These are phyloP conservation scores for Pherbina coryleti DNA, from an alignment of 2,888 invertebrate species.

Conservation along the genomic window DNA sequence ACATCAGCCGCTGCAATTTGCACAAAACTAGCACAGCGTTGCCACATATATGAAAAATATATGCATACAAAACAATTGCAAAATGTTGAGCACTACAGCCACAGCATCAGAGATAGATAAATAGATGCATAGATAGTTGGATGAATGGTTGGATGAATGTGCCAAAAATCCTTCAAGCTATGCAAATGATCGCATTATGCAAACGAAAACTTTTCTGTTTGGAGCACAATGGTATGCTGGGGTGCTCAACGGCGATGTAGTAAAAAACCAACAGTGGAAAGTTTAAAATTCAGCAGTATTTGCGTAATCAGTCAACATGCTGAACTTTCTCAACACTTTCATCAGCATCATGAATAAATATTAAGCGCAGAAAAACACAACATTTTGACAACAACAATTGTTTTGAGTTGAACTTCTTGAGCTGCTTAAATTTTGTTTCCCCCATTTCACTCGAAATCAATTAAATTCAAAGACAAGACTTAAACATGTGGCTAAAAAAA, in stretches of 20 bases:
- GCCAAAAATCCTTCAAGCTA: neutral
- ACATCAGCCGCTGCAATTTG: too few relatives aligned
- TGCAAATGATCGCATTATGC: conserved; percentile 24
- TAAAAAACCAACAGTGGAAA: too few relatives aligned
- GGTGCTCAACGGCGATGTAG: neutral
- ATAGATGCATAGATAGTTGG: neutral
- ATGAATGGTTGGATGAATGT: neutral
- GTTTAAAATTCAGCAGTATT: neutral
- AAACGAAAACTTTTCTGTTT: conserved; percentile 13
- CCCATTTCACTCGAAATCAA: too few relatives aligned
- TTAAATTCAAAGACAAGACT: too few relatives aligned
- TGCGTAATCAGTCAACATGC: conserved; percentile 10
- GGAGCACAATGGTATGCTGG: neutral
- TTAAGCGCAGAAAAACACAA: neutral
- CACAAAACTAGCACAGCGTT: too few relatives aligned
- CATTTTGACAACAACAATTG: too few relatives aligned
- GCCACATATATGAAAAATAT: neutral
- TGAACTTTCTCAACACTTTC: neutral
- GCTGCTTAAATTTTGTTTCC: too few relatives aligned
- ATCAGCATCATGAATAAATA: neutral
- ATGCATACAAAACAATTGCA: conserved; percentile 5
- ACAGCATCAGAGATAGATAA: neutral
- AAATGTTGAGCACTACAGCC: neutral
- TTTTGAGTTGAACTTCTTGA: too few relatives aligned
- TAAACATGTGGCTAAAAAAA: too few relatives aligned